phyloP scores from a whole-genome alignment of 2,797 vertebrate species.

The Pseudochirops corinnae region DNA sequence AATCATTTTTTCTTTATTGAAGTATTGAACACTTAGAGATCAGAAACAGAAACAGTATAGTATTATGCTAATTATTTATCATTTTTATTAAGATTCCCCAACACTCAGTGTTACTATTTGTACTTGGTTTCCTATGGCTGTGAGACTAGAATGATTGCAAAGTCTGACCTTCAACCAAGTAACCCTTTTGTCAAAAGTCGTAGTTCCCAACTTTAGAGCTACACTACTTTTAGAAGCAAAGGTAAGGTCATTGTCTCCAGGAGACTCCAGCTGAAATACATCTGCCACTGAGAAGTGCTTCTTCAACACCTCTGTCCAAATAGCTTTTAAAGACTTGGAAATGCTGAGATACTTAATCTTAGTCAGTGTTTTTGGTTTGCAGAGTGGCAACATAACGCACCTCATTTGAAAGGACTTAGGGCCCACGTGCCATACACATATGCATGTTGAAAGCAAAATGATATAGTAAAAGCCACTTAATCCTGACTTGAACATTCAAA shows the following conservation, averaged over 20 bases:
- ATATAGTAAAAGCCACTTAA: background rate
- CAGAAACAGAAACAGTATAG: background rate
- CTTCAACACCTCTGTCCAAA: background rate
- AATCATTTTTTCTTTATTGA: conserved; percentile 56
- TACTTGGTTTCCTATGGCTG: background rate
- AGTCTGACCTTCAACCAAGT: too few species aligned
- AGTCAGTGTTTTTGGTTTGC: background rate
- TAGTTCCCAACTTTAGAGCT: background rate
- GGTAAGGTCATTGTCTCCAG: background rate
- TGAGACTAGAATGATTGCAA: background rate
- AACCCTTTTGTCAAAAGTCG: background rate
- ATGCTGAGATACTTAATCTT: background rate
- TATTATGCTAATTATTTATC: conserved; percentile 5
- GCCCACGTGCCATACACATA: background rate
- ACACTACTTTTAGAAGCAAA: background rate
- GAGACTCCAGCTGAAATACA: background rate
- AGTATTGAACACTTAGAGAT: conserved; percentile 48
- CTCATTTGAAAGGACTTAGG: background rate
- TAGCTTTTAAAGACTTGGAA: background rate
- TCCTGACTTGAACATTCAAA: background rate
- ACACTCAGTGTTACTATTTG: background rate
- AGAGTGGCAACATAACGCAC: background rate
- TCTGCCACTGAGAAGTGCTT: background rate
- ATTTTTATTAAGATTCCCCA: background rate
- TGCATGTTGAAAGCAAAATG: background rate